Evolutionary conservation across 92 coral and sea anemone genomes (phyloP).

Genomic region (Scolanthus callimorphus): DNA sequence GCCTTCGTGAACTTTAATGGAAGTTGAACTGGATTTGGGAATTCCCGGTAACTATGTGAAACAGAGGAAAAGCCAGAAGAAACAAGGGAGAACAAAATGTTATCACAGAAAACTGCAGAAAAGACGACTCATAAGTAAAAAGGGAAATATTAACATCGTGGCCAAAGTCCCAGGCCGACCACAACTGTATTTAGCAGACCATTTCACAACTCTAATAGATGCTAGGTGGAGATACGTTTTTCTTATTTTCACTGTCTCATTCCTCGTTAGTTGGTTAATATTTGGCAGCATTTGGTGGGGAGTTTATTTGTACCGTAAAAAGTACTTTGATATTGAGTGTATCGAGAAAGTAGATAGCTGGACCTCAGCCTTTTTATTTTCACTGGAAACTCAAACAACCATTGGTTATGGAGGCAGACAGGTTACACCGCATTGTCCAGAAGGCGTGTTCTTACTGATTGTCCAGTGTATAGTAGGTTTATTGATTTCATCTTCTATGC

Average conservation of each 20-base stretch:
- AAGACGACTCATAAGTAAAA: constrained; percentile 74
- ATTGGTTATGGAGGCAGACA: constrained; percentile 95
- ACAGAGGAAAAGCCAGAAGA: constrained; percentile 46
- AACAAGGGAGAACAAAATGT: constrained; percentile 52
- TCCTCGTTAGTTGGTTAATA: constrained; percentile 76
- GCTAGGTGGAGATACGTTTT: constrained; percentile 93
- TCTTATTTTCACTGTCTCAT: constrained; percentile 64
- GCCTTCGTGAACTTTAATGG: no score
- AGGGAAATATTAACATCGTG: constrained; percentile 63
- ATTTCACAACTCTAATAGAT: constrained; percentile 92
- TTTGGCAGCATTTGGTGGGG: constrained; percentile 96
- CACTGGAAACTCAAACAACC: constrained; percentile 96
- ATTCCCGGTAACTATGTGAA: constrained; percentile 36
- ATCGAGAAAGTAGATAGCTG: constrained; percentile 88
- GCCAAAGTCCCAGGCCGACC: constrained; percentile 69
- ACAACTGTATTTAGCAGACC: constrained; percentile 74
- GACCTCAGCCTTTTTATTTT: constrained; percentile 85
- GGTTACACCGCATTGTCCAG: constrained; percentile 82
- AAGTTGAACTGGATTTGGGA: constrained; percentile 42
- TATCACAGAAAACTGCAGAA: constrained; percentile 59
- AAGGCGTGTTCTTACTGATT: constrained; percentile 74
- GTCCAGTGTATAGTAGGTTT: constrained; percentile 82
- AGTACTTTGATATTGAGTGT: constrained; percentile 37
- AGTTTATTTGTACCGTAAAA: constrained; percentile 52
- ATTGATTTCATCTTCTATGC: constrained; percentile 74